A percentile compares a stretch with the other conserved stretches of the same genome.
phyloP scores from a whole-genome alignment of 2,797 vertebrate genomes.

The Molossus alvarezi region DNA sequence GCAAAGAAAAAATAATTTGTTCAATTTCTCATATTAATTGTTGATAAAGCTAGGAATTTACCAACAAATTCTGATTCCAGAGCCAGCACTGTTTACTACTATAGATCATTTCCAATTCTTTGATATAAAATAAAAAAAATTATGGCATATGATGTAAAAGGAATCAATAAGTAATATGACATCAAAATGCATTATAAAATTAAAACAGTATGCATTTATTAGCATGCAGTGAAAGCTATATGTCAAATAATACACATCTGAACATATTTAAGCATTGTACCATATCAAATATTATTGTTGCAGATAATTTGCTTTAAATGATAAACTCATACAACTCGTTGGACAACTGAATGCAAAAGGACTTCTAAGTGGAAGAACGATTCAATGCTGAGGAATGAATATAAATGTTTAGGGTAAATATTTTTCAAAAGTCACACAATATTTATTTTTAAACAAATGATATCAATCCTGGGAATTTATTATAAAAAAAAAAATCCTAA shows the following conservation, averaged over 20 bases:
- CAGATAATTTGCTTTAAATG: background rate
- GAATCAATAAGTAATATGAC: background rate
- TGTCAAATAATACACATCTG: background rate
- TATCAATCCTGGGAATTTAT: background rate
- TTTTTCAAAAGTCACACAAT: background rate
- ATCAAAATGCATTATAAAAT: background rate
- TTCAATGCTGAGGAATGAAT: background rate
- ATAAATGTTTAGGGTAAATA: background rate
- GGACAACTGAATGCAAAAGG: background rate
- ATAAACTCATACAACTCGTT: background rate
- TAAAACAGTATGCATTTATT: background rate
- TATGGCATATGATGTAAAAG: background rate
- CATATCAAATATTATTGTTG: slow-evolving; percentile 2
- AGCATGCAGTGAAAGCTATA: background rate
- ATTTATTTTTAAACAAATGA: background rate
- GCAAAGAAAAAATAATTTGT: background rate
- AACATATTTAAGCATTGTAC: background rate
- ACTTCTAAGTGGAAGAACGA: background rate
- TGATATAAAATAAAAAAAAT: background rate
- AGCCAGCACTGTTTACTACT: background rate
- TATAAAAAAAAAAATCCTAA: background rate
- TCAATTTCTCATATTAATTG: background rate
- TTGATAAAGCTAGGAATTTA: background rate
- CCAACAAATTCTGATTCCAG: background rate
- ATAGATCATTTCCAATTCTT: background rate